These are phyloP conservation scores for Nanger granti DNA, from an alignment of 2,113 vertebrate species.

Conservation along the genomic window DNA sequence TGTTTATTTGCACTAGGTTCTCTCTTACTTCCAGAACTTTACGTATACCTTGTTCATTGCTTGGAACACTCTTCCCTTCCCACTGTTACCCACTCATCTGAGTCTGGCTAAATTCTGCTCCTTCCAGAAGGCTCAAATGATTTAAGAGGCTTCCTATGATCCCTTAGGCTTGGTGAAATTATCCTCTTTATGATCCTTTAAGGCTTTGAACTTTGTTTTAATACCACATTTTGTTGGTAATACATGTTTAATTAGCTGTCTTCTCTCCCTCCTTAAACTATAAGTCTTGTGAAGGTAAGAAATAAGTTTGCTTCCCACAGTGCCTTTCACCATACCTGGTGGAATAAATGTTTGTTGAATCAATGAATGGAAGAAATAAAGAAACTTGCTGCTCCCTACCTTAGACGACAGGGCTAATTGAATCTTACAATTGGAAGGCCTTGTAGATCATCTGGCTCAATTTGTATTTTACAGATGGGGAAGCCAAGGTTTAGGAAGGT, in stretches of 20 bases:
- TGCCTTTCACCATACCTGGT: neutral
- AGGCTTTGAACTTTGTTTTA: neutral
- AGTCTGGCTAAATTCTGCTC: neutral
- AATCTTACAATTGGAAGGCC: neutral
- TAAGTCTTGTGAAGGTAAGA: neutral
- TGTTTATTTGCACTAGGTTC: neutral
- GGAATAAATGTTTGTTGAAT: slow-evolving; percentile 24
- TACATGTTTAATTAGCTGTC: neutral
- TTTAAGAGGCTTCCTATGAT: neutral
- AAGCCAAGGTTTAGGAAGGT: slow-evolving; percentile 2
- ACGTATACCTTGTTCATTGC: neutral
- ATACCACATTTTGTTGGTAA: neutral
- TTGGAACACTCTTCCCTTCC: neutral
- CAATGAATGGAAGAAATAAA: neutral
- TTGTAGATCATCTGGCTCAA: neutral
- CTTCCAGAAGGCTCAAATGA: neutral
- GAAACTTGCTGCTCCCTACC: neutral
- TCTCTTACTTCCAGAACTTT: neutral
- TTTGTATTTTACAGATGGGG: neutral
- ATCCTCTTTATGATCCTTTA: slow-evolving; percentile 3
- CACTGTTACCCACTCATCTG: neutral
- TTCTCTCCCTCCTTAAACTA: neutral
- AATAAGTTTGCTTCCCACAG: neutral
- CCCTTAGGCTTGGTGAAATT: neutral
- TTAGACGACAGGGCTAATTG: neutral